Conservation (phyloP, 1,140 invertebrate genomes). For the Fopius arisanus region DNA sequence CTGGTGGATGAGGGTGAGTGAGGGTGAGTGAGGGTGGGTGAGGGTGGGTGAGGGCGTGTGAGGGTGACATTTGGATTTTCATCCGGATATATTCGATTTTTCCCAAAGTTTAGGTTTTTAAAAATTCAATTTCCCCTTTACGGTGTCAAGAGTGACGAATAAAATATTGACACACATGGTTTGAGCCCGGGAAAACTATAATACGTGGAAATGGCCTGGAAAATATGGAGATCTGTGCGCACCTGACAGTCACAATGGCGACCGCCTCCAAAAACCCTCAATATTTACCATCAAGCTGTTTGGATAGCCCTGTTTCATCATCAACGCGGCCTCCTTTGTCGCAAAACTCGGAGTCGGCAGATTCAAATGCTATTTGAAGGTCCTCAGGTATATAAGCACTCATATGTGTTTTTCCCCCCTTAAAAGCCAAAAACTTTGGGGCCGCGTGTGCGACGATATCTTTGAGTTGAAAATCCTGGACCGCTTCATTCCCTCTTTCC, state of each 20-base stretch:
- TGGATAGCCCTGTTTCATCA: constrained; percentile 8
- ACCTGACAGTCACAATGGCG: background rate
- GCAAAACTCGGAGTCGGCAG: constrained; percentile 6
- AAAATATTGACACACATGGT: background rate
- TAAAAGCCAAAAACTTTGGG: constrained; percentile 4
- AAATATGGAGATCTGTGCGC: background rate
- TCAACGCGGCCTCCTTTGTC: constrained; percentile 7
- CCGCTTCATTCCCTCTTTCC: background rate
- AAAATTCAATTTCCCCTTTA: background rate
- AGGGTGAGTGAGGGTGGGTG: no score
- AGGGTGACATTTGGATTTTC: no score
- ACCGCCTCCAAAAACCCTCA: background rate
- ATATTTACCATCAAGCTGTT: background rate
- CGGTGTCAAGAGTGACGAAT: no score
- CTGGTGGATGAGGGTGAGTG: no score
- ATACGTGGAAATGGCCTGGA: constrained; percentile 3
- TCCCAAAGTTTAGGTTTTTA: no score
- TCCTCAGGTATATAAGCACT: constrained; percentile 1
- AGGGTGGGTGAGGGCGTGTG: no score
- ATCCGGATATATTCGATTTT: no score
- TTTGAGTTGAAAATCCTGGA: constrained; percentile 3
- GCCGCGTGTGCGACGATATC: constrained; percentile 10
- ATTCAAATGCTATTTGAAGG: constrained; percentile 9
- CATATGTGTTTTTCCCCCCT: background rate
- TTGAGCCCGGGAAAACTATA: background rate